phyloP scores from a whole-genome alignment of 2,797 vertebrate species.

The Morelia viridis region DNA sequence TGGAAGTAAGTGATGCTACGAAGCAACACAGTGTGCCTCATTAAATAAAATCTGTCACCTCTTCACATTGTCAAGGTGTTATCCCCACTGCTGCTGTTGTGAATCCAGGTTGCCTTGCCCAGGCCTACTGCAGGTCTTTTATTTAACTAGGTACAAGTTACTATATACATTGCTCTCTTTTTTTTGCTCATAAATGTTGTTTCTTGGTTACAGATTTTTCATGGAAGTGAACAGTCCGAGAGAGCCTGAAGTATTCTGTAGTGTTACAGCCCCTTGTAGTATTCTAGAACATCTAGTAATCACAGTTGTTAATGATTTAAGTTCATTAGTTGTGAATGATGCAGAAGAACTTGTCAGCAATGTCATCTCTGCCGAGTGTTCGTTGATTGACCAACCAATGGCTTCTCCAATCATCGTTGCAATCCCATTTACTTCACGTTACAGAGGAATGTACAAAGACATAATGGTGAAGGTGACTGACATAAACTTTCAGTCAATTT shows the following conservation, averaged over 20 bases:
- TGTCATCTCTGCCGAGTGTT: constrained; percentile 74
- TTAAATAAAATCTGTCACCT: background rate
- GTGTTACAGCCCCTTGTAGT: constrained; percentile 71
- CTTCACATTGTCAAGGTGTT: background rate
- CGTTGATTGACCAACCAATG: constrained; percentile 55
- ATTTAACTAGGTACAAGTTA: background rate
- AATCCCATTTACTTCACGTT: constrained; percentile 78
- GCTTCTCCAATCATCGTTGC: constrained; percentile 77
- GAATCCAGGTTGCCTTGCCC: background rate
- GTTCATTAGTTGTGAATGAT: constrained; percentile 80
- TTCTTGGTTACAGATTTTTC: constrained; percentile 65
- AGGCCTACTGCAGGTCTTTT: too few species aligned
- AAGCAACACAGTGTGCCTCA: background rate
- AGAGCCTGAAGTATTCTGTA: constrained; percentile 70
- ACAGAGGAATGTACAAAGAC: constrained; percentile 81
- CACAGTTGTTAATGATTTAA: constrained; percentile 73
- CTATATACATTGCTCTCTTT: background rate
- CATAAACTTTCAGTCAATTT: constrained; percentile 73
- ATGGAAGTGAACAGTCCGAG: constrained; percentile 42
- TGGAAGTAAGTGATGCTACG: background rate
- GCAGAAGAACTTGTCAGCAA: constrained; percentile 87
- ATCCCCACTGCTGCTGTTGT: too few species aligned
- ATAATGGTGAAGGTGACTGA: constrained; percentile 83
- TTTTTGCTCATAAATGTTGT: constrained; percentile 20
- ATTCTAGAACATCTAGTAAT: constrained; percentile 73